Conservation (phyloP, 2,888 invertebrate species). For the Apamea epomidion region DNA sequence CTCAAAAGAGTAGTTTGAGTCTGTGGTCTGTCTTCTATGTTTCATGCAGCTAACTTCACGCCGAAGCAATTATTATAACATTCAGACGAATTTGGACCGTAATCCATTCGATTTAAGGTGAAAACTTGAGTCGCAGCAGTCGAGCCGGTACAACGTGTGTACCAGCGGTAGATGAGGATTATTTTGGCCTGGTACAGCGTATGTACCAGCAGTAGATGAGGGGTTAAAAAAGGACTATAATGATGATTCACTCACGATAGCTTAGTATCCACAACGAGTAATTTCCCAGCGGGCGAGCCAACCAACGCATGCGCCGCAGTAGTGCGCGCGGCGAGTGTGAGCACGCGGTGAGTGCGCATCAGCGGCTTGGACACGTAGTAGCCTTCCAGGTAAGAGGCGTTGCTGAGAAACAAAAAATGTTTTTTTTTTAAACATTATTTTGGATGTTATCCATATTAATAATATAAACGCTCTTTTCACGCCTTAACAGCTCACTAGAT, state of each 20-base stretch:
- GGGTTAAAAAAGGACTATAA: background rate
- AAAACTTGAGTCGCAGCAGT: too few relatives aligned
- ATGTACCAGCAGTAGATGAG: too few relatives aligned
- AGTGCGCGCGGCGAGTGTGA: slow-evolving; percentile 70
- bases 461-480: background rate
- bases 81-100: too few relatives aligned
- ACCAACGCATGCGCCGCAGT: slow-evolving; percentile 67
- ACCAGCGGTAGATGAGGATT: too few relatives aligned
- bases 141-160: too few relatives aligned
- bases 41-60: too few relatives aligned
- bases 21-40: too few relatives aligned
- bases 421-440: background rate
- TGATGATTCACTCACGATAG: slow-evolving; percentile 75
- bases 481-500: background rate
- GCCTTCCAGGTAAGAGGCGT: slow-evolving; percentile 75
- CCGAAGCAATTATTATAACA: too few relatives aligned
- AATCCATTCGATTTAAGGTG: too few relatives aligned
- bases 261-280: slow-evolving; percentile 79
- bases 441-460: background rate
- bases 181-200: too few relatives aligned
- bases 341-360: slow-evolving; percentile 80
- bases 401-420: slow-evolving; percentile 55
- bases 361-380: slow-evolving; percentile 84
- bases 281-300: slow-evolving; percentile 71
- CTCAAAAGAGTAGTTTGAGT: too few relatives aligned